phyloP scores from a whole-genome alignment of 2,797 vertebrate genomes.

The Helostoma temminkii region DNA sequence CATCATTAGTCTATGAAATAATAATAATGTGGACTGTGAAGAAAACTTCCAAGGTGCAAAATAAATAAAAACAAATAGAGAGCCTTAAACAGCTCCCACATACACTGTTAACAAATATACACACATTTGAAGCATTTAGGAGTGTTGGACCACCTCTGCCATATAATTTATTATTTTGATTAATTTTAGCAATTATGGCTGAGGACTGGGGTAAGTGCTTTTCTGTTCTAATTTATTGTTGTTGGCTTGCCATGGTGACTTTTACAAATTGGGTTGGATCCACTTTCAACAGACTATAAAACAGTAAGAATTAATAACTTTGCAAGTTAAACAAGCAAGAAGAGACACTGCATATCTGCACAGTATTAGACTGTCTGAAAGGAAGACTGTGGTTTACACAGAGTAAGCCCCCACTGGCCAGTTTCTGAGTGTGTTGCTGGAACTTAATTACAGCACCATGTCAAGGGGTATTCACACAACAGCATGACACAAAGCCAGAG shows the following conservation, averaged over 20 bases:
- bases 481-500: constrained; percentile 27
- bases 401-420: constrained; percentile 27
- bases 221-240: constrained; percentile 70
- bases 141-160: constrained; percentile 37
- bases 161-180: constrained; percentile 70
- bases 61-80: constrained; percentile 43
- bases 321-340: constrained; percentile 56
- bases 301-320: constrained; percentile 68
- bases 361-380: constrained; percentile 47
- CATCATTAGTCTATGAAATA: constrained; percentile 32
- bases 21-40: constrained; percentile 19
- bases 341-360: constrained; percentile 46
- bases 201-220: constrained; percentile 51
- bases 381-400: constrained; percentile 53
- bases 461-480: constrained; percentile 36
- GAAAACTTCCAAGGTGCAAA: constrained; percentile 20
- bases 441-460: constrained; percentile 23
- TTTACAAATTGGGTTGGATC: constrained; percentile 66
- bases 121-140: constrained; percentile 58
- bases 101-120: constrained; percentile 56
- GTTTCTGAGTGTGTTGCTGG: constrained; percentile 36
- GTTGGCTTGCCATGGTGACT: constrained; percentile 57
- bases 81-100: constrained; percentile 36
- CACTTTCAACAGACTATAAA: constrained; percentile 71
- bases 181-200: constrained; percentile 62